Evolutionary conservation across 2,113 vertebrate genomes (phyloP), one percentile per base, ranked within the genome.

Genomic region (Neodontobutis hainanensis): DNA sequence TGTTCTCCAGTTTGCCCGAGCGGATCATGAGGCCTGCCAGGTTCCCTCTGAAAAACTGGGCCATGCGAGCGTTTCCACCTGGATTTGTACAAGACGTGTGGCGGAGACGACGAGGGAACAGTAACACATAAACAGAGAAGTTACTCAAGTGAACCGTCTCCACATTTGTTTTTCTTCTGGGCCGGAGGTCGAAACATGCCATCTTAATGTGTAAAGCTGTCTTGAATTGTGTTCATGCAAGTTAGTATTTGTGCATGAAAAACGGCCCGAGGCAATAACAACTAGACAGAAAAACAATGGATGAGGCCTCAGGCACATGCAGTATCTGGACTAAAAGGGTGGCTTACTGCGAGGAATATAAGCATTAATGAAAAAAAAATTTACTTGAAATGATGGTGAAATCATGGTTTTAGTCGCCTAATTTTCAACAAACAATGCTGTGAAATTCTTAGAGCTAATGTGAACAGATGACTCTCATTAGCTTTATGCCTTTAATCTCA

Each of bases 41-140:
- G 74, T 93, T 96, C 27, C 97, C 97, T 3, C 90, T 92, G 92
- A 99, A 98, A 82, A 95, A 99, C 93, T 99, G 97, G 48, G 93
- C 89, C 96, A 99, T 95, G 76, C 73, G 94, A 53, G 90, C 90
- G 10, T 94, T 95, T 0, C 94, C 97, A 57, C 97, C 97, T 94
- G 75, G 52, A 75, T 55, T 38, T 36, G 34, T n/a, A 5, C 15
- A 60, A 27, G 36, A 19, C 0, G 60, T 40, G 11, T 34, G 60
- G 68, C 11, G 57, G 48, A 8, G 59, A 46, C 44, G 2, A 64
- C 49, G 61, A 35, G 16, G 35, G 63, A 67, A 69, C 55, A 49
- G 32, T 6, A 16, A 67, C 40, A 79, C 16, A 68, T 11, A 70
- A 3, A 45, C 0, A 48, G 8, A 67, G 19, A 55, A 8, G 48